These are phyloP conservation scores for Amblyopsis rosae DNA, from an alignment of 2,113 vertebrate species.

Conservation along the genomic window DNA sequence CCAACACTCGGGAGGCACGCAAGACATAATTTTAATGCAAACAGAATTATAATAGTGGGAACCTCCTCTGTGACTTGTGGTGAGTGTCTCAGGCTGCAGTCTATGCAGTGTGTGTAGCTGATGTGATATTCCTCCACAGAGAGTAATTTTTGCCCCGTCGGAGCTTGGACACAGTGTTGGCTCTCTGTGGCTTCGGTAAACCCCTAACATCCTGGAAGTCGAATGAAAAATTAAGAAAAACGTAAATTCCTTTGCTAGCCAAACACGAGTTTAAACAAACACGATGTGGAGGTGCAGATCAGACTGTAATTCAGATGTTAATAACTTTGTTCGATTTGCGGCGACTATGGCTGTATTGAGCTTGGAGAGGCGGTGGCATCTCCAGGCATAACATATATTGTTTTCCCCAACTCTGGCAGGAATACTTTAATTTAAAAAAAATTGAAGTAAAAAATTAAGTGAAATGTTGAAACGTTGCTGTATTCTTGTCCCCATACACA, in stretches of 20 bases:
- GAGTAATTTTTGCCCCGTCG: conserved; percentile 33
- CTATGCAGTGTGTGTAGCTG: conserved; percentile 25
- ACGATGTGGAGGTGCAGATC: conserved; percentile 19
- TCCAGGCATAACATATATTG: conserved; percentile 14
- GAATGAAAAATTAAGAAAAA: conserved; percentile 33
- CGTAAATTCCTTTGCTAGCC: conserved; percentile 11
- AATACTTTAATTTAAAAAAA: conserved; percentile 11
- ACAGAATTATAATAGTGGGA: conserved; percentile 64
- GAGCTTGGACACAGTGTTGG: conserved; percentile 30
- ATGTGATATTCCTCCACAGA: conserved; percentile 27
- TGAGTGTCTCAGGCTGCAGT: conserved; percentile 38
- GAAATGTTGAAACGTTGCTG: no score
- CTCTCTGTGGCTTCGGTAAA: conserved; percentile 36
- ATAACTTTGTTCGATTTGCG: conserved; percentile 15
- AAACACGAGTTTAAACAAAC: conserved; percentile 59
- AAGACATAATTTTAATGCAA: conserved; percentile 64
- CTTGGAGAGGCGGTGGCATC: conserved; percentile 10
- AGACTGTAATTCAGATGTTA: conserved; percentile 16
- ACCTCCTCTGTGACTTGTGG: conserved; percentile 67
- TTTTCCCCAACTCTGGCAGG: conserved; percentile 18
- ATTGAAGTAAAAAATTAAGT: background rate
- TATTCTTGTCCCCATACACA: no score
- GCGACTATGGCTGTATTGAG: background rate
- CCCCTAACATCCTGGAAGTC: conserved; percentile 33
- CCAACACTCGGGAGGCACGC: conserved; percentile 54